Evolutionary conservation across 1,140 invertebrate species (phyloP), one percentile per base, ranked within the genome.

Genomic region (Dendrolimus kikuchii): DNA sequence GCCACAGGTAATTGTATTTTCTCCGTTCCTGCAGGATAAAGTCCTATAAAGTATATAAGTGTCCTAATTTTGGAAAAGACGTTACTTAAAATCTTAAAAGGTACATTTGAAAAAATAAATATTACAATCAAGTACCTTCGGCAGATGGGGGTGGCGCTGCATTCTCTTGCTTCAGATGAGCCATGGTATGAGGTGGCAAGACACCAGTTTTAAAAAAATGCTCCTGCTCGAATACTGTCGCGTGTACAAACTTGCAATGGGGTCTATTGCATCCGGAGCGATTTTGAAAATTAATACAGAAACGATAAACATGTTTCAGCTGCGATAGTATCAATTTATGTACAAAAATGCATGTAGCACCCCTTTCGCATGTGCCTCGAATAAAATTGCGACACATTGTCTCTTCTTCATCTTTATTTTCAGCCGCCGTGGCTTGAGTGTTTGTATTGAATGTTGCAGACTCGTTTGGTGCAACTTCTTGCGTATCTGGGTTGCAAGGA

Each of bases 271-370:
- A 83, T 0, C 63, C 58, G 7, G 60, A 52, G 39, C 23, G 23
- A 23, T 77, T 80, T 50, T 79, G 76, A 50, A 59, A 83, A 40
- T 82, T 66, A n/a, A 59, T 58, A 46, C 79, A 82, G 45, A 82
- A 82, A 5, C 66, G 73, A 46, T 76, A 74, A 2, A 78, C 64
- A 0, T 66, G 65, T 0, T 56, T 46, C 1, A 82, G 52, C 37
- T 83, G 76, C 0, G 67, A 63, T 0, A 68, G 8, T 9, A 52
- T 79, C 64, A 58, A 54, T 42, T 71, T 66, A 48, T 83, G 80
- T 0, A 60, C 61, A 46, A 61, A 78, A 36, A 53, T 74, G 43
- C 80, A 83, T 0, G 71, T 49, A 2, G 60, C 62, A 4, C 66
- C 60, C 46, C 74, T 51, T 6, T 54, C 68, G 48, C 80, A 83